A percentile compares a stretch with the other conserved stretches of the same genome.
Conservation (phyloP, 2,113 vertebrate species). For the Crotalus horridus region DNA sequence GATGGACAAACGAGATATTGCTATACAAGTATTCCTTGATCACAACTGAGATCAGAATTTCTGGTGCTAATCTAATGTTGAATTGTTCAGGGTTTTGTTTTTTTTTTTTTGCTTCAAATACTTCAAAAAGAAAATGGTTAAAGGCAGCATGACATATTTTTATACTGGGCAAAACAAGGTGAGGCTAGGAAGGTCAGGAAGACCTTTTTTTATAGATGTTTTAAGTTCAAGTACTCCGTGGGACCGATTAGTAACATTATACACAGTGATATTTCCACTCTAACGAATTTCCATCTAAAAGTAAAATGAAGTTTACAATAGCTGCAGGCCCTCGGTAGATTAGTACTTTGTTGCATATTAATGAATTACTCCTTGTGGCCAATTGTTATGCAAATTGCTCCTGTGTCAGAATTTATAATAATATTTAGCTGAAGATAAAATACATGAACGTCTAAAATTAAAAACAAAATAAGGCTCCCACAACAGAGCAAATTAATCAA, state of each 20-base stretch:
- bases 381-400: slow-evolving; percentile 70
- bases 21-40: not conserved
- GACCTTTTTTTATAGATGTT: slow-evolving; percentile 44
- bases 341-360: slow-evolving; percentile 74
- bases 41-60: not conserved
- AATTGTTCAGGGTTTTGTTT: not conserved
- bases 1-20: not conserved
- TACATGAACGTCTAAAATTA: slow-evolving; percentile 18
- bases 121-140: slow-evolving; percentile 1
- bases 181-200: slow-evolving; percentile 10
- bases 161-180: slow-evolving; percentile 21
- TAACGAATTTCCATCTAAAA: slow-evolving; percentile 72
- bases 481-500: slow-evolving; percentile 47
- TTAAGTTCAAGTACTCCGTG: slow-evolving; percentile 53
- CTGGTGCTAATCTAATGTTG: not conserved
- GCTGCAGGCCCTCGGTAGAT: slow-evolving; percentile 65
- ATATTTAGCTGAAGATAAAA: slow-evolving; percentile 64
- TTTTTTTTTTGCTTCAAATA: not conserved
- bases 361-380: slow-evolving; percentile 73
- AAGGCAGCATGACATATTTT: not conserved
- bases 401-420: slow-evolving; percentile 70
- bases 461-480: slow-evolving; percentile 20
- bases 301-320: slow-evolving; percentile 72
- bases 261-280: slow-evolving; percentile 66
- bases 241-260: slow-evolving; percentile 70